These are phyloP conservation scores for Sarcophaga subvicina DNA, from an alignment of 2,888 invertebrate genomes.

Conservation along the genomic window DNA sequence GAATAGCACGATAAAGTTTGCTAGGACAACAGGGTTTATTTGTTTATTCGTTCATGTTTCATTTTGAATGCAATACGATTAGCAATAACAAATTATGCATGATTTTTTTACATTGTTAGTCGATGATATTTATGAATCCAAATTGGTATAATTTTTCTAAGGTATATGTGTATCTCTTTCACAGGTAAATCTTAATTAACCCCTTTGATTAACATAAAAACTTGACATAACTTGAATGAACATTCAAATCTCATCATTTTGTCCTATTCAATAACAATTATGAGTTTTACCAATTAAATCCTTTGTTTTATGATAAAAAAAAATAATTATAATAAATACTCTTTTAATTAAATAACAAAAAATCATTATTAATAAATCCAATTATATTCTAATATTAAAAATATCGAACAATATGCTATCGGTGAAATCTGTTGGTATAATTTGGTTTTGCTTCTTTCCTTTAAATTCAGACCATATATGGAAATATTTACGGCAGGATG, in stretches of 20 bases:
- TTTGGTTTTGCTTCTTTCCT: constrained; percentile 17
- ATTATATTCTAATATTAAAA: constrained; percentile 35
- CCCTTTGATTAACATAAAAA: constrained; percentile 32
- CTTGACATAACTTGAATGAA: background rate
- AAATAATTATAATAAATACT: constrained; percentile 54
- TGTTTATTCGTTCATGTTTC: constrained; percentile 62
- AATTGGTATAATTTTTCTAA: background rate
- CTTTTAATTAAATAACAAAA: constrained; percentile 45
- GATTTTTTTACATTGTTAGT: constrained; percentile 40
- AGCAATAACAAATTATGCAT: constrained; percentile 57
- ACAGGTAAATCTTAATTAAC: background rate
- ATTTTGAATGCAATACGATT: constrained; percentile 53
- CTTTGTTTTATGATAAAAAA: constrained; percentile 54
- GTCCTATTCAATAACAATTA: constrained; percentile 2
- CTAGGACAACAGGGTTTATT: constrained; percentile 1
- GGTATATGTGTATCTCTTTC: background rate
- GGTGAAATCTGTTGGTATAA: constrained; percentile 34
- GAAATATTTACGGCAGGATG: constrained; percentile 44
- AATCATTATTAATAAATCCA: constrained; percentile 46
- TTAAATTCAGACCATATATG: constrained; percentile 47
- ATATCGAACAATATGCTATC: constrained; percentile 42
- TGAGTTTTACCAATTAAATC: constrained; percentile 4
- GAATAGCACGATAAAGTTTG: no score
- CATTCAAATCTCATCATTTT: background rate
- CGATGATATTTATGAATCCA: constrained; percentile 21